Evolutionary conservation across 2,113 vertebrate species (phyloP), one percentile per base, ranked within the genome.

Genomic region (Stomatorhinus ivindoensis): DNA sequence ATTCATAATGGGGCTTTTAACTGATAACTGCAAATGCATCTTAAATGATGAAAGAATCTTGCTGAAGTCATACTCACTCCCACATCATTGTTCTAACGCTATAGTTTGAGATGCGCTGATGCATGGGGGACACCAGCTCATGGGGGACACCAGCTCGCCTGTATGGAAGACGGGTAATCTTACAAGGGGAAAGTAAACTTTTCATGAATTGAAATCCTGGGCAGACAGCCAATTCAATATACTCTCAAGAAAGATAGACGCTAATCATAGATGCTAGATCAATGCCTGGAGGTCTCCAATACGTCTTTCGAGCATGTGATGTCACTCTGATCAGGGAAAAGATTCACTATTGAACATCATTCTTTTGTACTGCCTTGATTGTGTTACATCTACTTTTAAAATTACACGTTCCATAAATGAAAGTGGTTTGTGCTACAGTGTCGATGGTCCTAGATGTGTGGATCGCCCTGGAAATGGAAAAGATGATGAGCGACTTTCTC

Each of bases 181-280:
- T 42, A 27, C 19, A 35, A 76, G 21, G 19, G 35, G 31, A 87
- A 31, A 87, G 89, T 87, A 80, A 87, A 87, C 89, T 90, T 87
- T 87, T 24, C 58, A 90, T 51, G 31, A 76, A 51, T 89, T 87
- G 39, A 89, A 87, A 51, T 51, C 35, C 46, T 9, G 65, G 89
- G 85, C 61, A 11, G 10, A 9, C 47, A 46, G 89, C 84, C 65
- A 90, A 55, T 90, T 73, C 85, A 90, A 76, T 90, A 87, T 87
- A 3, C 86, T 47, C 86, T 39, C 58, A 27, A n/a, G 82, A 47
- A 87, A 89, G 82, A 87, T 55, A 87, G 85, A 86, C 46, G 35
- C 85, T 87, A 87, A 87, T 90, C 89, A 80, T 61, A 87, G 53
- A 85, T 46, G 51, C n/a, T 46, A 51, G 87, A 87, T 65, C 65